Percentiles rank a stretch among this genome's conserved stretches.
phyloP scores from a whole-genome alignment of 2,888 invertebrate genomes.

The Schizaphis graminum region DNA sequence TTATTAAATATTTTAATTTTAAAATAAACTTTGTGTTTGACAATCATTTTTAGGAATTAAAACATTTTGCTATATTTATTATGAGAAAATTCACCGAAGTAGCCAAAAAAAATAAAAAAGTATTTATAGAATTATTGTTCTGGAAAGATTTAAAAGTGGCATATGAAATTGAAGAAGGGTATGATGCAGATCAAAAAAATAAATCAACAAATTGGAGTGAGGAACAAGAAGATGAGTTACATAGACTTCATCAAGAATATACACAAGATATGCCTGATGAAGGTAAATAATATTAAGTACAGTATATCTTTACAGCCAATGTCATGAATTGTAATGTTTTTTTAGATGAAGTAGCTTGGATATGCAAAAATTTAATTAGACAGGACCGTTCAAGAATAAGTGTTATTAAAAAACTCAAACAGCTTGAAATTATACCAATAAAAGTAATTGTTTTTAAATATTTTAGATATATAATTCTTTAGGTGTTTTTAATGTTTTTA shows the following conservation, averaged over 20 bases:
- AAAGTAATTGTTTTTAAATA: constrained; percentile 50
- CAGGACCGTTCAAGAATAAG: constrained; percentile 83
- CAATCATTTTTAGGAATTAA: constrained; percentile 80
- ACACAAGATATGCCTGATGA: constrained; percentile 78
- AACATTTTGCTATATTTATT: constrained; percentile 87
- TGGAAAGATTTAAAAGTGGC: constrained; percentile 90
- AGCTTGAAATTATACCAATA: constrained; percentile 77
- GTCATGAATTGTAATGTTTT: background rate
- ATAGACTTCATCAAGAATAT: constrained; percentile 87
- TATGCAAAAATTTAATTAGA: constrained; percentile 84
- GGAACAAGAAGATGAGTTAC: constrained; percentile 88
- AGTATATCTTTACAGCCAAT: background rate
- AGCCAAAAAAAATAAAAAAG: constrained; percentile 84
- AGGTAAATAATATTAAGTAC: constrained; percentile 68
- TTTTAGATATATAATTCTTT: background rate
- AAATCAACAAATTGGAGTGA: constrained; percentile 78
- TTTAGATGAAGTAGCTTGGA: constrained; percentile 89
- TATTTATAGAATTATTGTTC: constrained; percentile 93
- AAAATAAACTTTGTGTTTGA: constrained; percentile 70
- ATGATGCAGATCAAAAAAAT: constrained; percentile 74
- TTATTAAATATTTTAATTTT: constrained; percentile 9
- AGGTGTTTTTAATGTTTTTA: background rate
- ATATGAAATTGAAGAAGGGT: constrained; percentile 80
- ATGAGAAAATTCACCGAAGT: constrained; percentile 87
- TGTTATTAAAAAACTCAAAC: constrained; percentile 86